These are phyloP conservation scores for Clusia tigrina DNA, from an alignment of 2,888 invertebrate species.

Conservation along the genomic window DNA sequence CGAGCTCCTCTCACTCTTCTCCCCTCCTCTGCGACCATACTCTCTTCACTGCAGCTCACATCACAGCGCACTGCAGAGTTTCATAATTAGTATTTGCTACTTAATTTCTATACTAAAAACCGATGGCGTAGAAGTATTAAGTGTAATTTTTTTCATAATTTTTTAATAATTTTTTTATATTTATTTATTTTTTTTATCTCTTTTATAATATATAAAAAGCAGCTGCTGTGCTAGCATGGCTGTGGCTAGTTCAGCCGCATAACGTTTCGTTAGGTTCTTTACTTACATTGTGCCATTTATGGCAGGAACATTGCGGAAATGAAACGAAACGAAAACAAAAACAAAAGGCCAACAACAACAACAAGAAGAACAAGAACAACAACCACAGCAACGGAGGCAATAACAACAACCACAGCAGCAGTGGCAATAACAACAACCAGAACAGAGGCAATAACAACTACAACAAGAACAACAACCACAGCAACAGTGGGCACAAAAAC, in stretches of 20 bases:
- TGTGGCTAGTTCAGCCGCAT: background rate
- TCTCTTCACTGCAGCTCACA: too few species aligned
- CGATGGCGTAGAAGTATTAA: background rate
- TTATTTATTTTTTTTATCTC: too few species aligned
- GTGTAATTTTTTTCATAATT: too few species aligned
- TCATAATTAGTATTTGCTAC: constrained; percentile 45
- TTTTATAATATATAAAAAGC: background rate
- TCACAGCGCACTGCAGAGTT: constrained; percentile 26
- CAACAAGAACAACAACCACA: background rate
- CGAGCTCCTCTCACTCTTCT: too few species aligned
- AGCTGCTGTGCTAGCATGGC: background rate
- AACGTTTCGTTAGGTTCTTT: constrained; percentile 6
- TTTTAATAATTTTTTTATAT: too few species aligned
- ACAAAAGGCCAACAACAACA: background rate
- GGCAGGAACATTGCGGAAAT: background rate
- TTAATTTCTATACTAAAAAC: constrained; percentile 23
- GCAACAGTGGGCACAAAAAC: too few species aligned
- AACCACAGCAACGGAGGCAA: too few species aligned
- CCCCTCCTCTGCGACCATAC: too few species aligned
- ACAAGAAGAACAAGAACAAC: background rate
- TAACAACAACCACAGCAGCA: too few species aligned
- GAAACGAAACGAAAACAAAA: background rate
- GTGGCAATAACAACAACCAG: background rate
- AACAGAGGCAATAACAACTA: background rate
- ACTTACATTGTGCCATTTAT: constrained; percentile 6